phyloP scores from a whole-genome alignment of 2,113 vertebrate species.

The Aphyosemion australe region DNA sequence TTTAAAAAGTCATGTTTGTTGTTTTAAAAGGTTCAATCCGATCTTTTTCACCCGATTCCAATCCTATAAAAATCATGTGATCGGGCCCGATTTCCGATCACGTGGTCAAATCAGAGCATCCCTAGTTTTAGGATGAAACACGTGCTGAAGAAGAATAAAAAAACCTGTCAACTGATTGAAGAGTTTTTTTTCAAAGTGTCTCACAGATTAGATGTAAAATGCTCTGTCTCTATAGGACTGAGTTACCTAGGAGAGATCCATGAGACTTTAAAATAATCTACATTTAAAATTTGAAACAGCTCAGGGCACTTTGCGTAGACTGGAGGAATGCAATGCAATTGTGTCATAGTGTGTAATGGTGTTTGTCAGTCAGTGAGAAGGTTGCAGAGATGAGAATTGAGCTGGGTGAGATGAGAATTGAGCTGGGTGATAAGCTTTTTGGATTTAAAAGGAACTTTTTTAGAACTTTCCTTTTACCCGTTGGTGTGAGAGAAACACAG shows the following conservation, averaged over 20 bases:
- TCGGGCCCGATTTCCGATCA: too few species aligned
- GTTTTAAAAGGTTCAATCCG: too few species aligned
- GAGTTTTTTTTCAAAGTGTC: too few species aligned
- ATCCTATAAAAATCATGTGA: too few species aligned
- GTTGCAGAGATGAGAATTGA: conserved; percentile 1
- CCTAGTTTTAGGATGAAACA: too few species aligned
- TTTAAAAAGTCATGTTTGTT: too few species aligned
- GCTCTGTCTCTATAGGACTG: not conserved
- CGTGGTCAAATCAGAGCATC: too few species aligned
- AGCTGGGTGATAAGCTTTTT: not conserved
- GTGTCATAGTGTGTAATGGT: not conserved
- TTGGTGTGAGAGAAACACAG: conserved; percentile 18
- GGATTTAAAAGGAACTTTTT: not conserved
- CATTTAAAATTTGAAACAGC: not conserved
- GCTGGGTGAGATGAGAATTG: conserved; percentile 1
- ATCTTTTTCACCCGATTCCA: too few species aligned
- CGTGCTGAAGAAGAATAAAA: too few species aligned
- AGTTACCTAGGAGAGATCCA: not conserved
- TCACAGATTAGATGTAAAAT: not conserved
- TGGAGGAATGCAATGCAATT: too few species aligned
- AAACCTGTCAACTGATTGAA: too few species aligned
- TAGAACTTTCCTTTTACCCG: conserved; percentile 17
- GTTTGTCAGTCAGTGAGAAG: conserved; percentile 7
- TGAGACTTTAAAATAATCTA: not conserved
- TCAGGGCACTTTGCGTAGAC: not conserved